A percentile compares a stretch with the other conserved stretches of the same genome.
phyloP scores from a whole-genome alignment of 2,888 invertebrate genomes.

The Euplexia lucipara region DNA sequence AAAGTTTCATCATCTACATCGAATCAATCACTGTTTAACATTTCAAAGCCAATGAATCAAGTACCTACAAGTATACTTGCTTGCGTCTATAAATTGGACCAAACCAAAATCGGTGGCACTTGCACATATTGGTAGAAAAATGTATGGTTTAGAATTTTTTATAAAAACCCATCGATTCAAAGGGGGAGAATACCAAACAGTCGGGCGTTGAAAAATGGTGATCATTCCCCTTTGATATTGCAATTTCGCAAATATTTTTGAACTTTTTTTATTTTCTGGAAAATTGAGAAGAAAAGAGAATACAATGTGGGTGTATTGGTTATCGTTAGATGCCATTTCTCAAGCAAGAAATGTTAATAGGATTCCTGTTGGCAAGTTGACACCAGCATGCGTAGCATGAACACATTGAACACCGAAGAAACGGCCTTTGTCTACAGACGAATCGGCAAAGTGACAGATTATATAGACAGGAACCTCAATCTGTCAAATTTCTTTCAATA shows the following conservation, averaged over 20 bases:
- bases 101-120: slow-evolving; percentile 63
- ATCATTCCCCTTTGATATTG: slow-evolving; percentile 58
- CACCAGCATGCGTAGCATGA: too few relatives aligned
- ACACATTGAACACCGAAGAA: too few relatives aligned
- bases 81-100: slow-evolving; percentile 47
- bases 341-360: slow-evolving; percentile 14
- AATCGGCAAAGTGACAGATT: too few relatives aligned
- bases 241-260: slow-evolving; percentile 55
- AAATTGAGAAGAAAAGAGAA: neutral
- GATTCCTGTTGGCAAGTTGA: slow-evolving; percentile 4
- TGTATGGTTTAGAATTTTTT: slow-evolving; percentile 71
- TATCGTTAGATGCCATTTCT: slow-evolving; percentile 37
- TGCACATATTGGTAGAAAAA: slow-evolving; percentile 70
- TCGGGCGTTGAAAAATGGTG: slow-evolving; percentile 64
- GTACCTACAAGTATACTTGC: too few relatives aligned
- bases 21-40: too few relatives aligned
- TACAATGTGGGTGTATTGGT: slow-evolving; percentile 22
- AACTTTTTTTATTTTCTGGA: slow-evolving; percentile 28
- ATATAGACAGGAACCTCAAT: too few relatives aligned
- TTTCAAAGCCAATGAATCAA: too few relatives aligned
- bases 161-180: slow-evolving; percentile 60
- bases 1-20: too few relatives aligned
- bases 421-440: too few relatives aligned
- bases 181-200: slow-evolving; percentile 57
- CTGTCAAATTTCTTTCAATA: too few relatives aligned